Conservation (phyloP, 2,797 vertebrate species). For the Pipistrellus pipistrellus region DNA sequence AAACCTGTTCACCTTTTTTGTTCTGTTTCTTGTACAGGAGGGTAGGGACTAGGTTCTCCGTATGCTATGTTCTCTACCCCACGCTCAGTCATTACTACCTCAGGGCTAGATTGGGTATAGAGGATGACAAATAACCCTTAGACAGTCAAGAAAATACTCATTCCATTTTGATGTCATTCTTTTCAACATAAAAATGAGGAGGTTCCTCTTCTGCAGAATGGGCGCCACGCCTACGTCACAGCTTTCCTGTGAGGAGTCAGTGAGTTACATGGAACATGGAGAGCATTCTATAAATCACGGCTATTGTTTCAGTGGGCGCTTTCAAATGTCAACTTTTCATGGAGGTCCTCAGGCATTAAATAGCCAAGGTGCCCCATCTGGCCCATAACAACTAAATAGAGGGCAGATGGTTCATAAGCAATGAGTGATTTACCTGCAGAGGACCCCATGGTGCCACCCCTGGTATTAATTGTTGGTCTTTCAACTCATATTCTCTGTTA, state of each 20-base stretch:
- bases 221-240: background rate
- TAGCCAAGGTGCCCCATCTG: background rate
- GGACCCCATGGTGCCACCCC: background rate
- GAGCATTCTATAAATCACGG: background rate
- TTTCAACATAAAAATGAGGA: background rate
- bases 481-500: background rate
- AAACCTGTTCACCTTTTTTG: background rate
- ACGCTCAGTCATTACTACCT: background rate
- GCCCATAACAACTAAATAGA: conserved; percentile 9
- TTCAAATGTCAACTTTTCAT: conserved; percentile 31
- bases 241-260: background rate
- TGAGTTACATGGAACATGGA: background rate
- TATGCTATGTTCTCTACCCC: background rate
- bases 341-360: conserved; percentile 23
- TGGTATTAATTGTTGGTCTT: conserved; percentile 23
- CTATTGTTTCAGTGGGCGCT: conserved; percentile 12
- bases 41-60: background rate
- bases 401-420: background rate
- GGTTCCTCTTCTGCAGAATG: conserved; percentile 40
- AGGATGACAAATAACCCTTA: conserved; percentile 6
- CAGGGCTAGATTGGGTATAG: background rate
- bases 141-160: background rate
- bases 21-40: background rate
- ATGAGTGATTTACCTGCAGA: background rate
- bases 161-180: background rate